Evolutionary conservation across 2,113 vertebrate species (phyloP).

Genomic region (Atractosteus spatula): DNA sequence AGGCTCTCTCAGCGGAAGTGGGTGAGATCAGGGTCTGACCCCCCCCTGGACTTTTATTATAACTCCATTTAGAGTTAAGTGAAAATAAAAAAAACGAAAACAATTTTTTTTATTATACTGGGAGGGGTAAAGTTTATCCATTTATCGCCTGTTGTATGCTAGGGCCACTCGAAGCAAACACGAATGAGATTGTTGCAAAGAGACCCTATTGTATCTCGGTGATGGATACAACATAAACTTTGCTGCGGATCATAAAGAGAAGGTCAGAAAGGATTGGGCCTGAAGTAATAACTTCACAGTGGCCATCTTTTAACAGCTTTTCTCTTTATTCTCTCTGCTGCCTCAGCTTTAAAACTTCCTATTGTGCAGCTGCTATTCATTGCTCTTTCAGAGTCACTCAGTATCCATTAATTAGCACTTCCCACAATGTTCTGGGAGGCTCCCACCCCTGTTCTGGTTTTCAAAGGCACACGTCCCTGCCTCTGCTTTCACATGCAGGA

Average conservation of each 20-base stretch:
- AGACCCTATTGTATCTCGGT: conserved; percentile 62
- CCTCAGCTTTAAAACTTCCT: conserved; percentile 63
- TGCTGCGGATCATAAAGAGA: conserved; percentile 51
- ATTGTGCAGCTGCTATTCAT: conserved; percentile 72
- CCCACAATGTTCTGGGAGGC: conserved; percentile 62
- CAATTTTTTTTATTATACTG: no score
- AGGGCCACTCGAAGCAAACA: conserved; percentile 43
- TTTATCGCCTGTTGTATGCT: no score
- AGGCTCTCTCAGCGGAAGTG: no score
- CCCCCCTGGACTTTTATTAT: no score
- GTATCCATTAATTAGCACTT: conserved; percentile 79
- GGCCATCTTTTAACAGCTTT: conserved; percentile 71
- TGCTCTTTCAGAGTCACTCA: conserved; percentile 75
- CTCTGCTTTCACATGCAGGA: conserved; percentile 76
- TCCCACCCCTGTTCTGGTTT: conserved; percentile 67
- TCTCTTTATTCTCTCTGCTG: conserved; percentile 55
- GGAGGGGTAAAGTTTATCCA: no score
- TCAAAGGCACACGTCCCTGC: conserved; percentile 71
- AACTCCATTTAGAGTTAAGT: no score
- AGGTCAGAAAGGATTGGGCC: conserved; percentile 60
- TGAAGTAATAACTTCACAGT: conserved; percentile 64
- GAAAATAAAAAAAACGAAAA: no score
- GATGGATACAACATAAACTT: conserved; percentile 69
- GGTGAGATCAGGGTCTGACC: no score
- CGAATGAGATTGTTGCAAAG: conserved; percentile 73